A percentile compares a stretch with the other conserved stretches of the same genome.
Conservation (phyloP, 2,888 invertebrate genomes). For the Hymenopus coronatus region DNA sequence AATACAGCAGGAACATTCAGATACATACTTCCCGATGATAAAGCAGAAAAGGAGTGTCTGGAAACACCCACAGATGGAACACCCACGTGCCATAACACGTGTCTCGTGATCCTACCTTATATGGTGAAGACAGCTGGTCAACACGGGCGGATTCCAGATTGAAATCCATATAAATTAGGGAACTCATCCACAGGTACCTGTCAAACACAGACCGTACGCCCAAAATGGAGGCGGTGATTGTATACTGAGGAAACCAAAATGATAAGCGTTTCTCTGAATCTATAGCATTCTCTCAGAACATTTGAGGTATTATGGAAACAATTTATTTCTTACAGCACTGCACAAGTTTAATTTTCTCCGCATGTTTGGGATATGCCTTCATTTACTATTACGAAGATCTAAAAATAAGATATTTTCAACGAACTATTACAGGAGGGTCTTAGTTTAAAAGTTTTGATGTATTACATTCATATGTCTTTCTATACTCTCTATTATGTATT, state of each 20-base stretch:
- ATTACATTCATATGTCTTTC: too few species aligned
- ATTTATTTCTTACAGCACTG: too few species aligned
- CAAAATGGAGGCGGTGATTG: background rate
- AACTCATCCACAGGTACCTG: background rate
- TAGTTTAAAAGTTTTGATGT: too few species aligned
- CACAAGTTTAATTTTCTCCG: too few species aligned
- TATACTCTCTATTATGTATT: too few species aligned
- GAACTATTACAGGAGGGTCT: too few species aligned
- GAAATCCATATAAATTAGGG: background rate
- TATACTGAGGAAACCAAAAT: background rate
- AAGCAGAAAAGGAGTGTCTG: background rate
- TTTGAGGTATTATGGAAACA: too few species aligned
- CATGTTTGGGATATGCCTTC: too few species aligned
- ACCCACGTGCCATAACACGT: background rate
- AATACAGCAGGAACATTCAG: too few species aligned
- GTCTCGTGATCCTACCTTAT: background rate
- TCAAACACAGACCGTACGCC: background rate
- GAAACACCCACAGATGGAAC: background rate
- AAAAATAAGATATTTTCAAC: too few species aligned
- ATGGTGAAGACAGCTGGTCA: background rate
- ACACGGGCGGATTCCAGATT: background rate
- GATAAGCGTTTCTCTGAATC: background rate
- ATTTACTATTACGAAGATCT: too few species aligned
- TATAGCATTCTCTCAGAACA: background rate
- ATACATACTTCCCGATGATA: too few species aligned